Base-by-base conservation (phyloP, 1,140 invertebrate species). In the Hypothenemus hampei region DNA sequence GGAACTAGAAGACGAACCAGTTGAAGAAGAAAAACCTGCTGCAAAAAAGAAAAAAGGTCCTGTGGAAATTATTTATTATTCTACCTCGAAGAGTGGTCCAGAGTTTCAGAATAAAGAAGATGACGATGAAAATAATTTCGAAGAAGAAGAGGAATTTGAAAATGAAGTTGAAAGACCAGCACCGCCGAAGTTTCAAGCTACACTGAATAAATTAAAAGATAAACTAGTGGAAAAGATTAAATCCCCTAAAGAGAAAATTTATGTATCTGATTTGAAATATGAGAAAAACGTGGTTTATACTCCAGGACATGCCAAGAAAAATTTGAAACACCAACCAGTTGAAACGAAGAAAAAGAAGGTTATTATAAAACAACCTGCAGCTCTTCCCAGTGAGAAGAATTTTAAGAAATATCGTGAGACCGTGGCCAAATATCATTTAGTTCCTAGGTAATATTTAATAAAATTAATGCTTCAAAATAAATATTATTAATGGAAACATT, bases 161-260 rank as follows among this genome's bases (percentile, higher is more conserved):
- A 7, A 29, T n/a, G 39, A 51, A 20, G 21, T n/a, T 40, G 23
- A 51, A 35, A 19, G 41, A 22, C 36, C 48, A 18, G 4, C 48
- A 10, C 15, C 22, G 22, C 20, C 22, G 16, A 53, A 53, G 16
- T 53, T 24, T 36, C 50, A 53, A 44, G 37, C 50, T 19, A 54
- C 24, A 54, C 19, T 22, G 29, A 39, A 37, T 31, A 47, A 6
- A 13, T 24, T 7, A 49, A 13, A 24, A 45, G 18, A 20, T 41
- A 41, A 37, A 21, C 16, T 31, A 11, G 26, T 31, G 26, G 26
- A 31, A 31, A 31, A 11, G 7, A 16, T 10, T 37, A 15, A 16
- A 16, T 15, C 18, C 35, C 40, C 40, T 13, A 33, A 47, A 15
- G 45, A 47, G 8, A 11, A 16, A 36, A 22, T 47, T 11, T 47